Percentiles rank a stretch among this genome's conserved stretches.
phyloP scores from a whole-genome alignment of 1,140 invertebrate genomes.

The Sinonovacula constricta region DNA sequence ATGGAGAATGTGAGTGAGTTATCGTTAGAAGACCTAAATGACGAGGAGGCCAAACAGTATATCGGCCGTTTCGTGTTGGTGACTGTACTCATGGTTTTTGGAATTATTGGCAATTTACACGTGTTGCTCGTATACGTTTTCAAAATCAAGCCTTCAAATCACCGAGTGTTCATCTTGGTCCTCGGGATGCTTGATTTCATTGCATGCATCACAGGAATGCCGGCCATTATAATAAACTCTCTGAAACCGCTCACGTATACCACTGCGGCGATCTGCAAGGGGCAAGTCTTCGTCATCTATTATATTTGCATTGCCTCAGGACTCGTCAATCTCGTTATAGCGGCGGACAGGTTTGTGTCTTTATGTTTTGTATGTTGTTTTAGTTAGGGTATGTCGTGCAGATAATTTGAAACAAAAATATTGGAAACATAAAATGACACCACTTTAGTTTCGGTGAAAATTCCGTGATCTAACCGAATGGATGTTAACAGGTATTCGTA shows the following conservation, averaged over 20 bases:
- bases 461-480: no score
- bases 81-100: neutral
- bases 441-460: no score
- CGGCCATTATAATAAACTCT: neutral
- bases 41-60: conserved; percentile 1
- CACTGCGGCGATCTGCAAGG: neutral
- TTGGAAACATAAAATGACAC: no score
- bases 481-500: no score
- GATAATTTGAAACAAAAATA: no score
- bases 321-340: neutral
- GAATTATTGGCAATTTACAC: conserved; percentile 13
- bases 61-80: conserved; percentile 42
- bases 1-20: neutral
- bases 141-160: conserved; percentile 4
- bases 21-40: conserved; percentile 28
- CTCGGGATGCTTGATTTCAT: neutral
- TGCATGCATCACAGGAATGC: neutral
- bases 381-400: no score
- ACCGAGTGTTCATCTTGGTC: neutral
- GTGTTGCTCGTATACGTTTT: conserved; percentile 14
- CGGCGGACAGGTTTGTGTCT: neutral
- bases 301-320: conserved; percentile 1
- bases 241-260: neutral
- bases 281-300: neutral
- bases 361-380: no score